phyloP scores from a whole-genome alignment of 2,888 invertebrate genomes.

The Entomobrya proxima region DNA sequence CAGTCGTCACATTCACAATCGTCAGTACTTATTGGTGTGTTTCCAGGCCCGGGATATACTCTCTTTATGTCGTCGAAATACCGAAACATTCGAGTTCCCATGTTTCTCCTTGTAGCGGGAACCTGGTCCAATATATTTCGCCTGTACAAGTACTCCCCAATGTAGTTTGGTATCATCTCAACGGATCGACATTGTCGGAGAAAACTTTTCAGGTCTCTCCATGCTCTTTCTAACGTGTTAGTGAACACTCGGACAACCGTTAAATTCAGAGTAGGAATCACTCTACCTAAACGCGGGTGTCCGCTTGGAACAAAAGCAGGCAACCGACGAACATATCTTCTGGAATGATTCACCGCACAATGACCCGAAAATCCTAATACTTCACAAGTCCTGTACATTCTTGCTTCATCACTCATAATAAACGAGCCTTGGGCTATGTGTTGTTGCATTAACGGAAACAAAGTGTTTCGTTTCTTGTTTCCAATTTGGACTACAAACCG shows the following conservation, averaged over 20 bases:
- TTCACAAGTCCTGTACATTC: constrained; percentile 7
- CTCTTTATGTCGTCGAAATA: too few relatives aligned
- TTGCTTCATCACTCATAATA: constrained; percentile 27
- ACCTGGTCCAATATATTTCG: background rate
- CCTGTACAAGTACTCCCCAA: constrained; percentile 42
- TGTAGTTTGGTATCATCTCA: constrained; percentile 5
- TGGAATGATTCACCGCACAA: constrained; percentile 20
- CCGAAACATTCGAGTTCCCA: too few relatives aligned
- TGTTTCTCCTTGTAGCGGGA: too few relatives aligned
- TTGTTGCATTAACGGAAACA: constrained; percentile 33
- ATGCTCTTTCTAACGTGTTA: constrained; percentile 35
- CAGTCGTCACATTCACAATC: too few relatives aligned
- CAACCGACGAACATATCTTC: background rate
- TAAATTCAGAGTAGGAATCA: background rate
- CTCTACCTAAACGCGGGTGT: background rate
- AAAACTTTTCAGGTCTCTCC: constrained; percentile 11
- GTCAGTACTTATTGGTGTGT: too few relatives aligned
- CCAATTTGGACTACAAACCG: constrained; percentile 4
- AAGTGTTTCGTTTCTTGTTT: background rate
- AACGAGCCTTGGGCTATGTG: constrained; percentile 45
- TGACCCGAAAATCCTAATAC: constrained; percentile 39
- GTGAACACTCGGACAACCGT: background rate
- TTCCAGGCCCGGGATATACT: too few relatives aligned
- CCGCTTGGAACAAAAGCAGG: background rate
- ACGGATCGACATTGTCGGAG: constrained; percentile 10